Evolutionary conservation across 2,113 vertebrate genomes (phyloP).

Genomic region (Formicarius rufipectus): DNA sequence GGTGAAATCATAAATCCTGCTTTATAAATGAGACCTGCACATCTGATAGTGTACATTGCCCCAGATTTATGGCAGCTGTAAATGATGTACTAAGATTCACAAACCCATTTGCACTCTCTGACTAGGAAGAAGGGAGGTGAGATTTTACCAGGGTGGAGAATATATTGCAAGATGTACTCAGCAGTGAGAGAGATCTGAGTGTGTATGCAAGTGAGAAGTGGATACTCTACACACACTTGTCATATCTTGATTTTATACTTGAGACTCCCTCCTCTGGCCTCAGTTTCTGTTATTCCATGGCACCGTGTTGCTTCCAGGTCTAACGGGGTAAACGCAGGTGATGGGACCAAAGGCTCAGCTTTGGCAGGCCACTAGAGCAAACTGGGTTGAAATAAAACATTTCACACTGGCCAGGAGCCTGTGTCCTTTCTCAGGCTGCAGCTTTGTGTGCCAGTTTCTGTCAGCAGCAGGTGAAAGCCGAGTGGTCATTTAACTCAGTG

Average conservation of each 20-base stretch:
- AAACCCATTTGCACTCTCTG: neutral
- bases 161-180: neutral
- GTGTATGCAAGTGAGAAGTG: neutral
- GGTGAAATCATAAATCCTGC: conserved; percentile 53
- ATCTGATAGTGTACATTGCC: conserved; percentile 27
- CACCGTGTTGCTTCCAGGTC: neutral
- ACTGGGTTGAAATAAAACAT: neutral
- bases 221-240: neutral
- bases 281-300: neutral
- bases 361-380: neutral
- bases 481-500: neutral
- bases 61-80: conserved; percentile 30
- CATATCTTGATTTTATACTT: neutral
- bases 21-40: conserved; percentile 54
- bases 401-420: neutral
- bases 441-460: neutral
- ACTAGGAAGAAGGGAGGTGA: neutral
- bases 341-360: neutral
- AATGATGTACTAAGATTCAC: conserved; percentile 27
- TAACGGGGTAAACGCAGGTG: neutral
- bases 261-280: neutral
- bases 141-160: neutral
- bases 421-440: neutral
- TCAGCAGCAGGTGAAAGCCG: neutral
- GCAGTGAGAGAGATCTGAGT: neutral